Percentiles rank a stretch among this genome's conserved stretches.
Evolutionary conservation across 92 coral and sea anemone species (phyloP).

Genomic region (Porites cylindrica): DNA sequence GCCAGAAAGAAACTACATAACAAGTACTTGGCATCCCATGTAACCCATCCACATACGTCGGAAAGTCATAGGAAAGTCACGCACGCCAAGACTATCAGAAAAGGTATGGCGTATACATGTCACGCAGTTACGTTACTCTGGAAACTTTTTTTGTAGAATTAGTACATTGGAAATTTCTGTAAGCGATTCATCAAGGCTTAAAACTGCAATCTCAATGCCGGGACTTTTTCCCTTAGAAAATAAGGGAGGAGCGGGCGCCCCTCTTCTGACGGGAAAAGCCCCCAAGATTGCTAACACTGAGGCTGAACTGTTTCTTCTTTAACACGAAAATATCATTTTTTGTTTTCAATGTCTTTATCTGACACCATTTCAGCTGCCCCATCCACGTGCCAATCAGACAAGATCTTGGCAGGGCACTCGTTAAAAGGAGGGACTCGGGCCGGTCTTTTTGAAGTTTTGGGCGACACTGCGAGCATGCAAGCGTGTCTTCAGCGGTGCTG

Average conservation of each 20-base stretch:
- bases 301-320: no score
- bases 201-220: no score
- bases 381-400: slow-evolving; percentile 58
- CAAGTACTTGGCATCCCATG: slow-evolving; percentile 1
- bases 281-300: no score
- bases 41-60: background rate
- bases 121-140: background rate
- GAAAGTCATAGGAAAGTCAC: slow-evolving; percentile 10
- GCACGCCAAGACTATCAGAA: slow-evolving; percentile 10
- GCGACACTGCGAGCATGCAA: slow-evolving; percentile 78
- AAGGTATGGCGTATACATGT: slow-evolving; percentile 2
- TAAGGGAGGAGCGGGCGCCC: no score
- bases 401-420: slow-evolving; percentile 68
- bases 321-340: background rate
- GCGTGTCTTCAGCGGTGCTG: slow-evolving; percentile 87
- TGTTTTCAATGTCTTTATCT: background rate
- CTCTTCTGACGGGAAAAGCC: no score
- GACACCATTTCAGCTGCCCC: background rate
- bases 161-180: no score
- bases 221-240: no score
- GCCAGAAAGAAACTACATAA: background rate
- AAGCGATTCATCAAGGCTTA: no score
- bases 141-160: background rate
- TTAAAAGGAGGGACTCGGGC: slow-evolving; percentile 80
- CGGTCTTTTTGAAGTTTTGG: slow-evolving; percentile 70